These are phyloP conservation scores for Heloderma charlesbogerti DNA, from an alignment of 2,113 vertebrate species.

Conservation along the genomic window DNA sequence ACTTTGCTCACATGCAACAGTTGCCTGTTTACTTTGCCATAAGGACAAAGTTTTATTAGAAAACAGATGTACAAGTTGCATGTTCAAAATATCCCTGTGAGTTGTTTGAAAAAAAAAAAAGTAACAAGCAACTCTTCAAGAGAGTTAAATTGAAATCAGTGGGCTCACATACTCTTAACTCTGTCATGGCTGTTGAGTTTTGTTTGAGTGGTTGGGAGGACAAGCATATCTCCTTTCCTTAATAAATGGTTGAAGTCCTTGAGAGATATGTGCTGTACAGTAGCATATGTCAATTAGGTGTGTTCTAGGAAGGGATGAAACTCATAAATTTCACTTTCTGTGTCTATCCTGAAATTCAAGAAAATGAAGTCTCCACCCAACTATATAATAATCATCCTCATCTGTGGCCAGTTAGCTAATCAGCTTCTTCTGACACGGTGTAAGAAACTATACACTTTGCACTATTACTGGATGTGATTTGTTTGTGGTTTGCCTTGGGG, in stretches of 20 bases:
- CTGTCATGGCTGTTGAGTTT: neutral
- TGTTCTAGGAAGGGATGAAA: neutral
- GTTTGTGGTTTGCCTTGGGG: neutral
- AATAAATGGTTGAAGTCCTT: neutral
- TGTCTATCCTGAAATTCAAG: constrained; percentile 4
- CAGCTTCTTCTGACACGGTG: neutral
- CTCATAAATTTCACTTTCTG: neutral
- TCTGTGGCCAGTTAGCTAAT: neutral
- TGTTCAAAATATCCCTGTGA: neutral
- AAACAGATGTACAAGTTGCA: neutral
- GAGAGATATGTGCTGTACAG: neutral
- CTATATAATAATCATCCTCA: too few species aligned
- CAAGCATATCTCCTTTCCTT: neutral
- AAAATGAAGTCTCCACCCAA: neutral
- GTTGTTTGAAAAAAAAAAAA: too few species aligned
- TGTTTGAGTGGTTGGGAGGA: neutral
- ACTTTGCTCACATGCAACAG: constrained; percentile 30
- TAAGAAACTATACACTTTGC: neutral
- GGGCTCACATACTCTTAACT: neutral
- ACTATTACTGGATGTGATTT: neutral
- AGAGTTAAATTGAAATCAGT: neutral
- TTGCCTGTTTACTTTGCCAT: neutral
- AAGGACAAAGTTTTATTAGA: neutral
- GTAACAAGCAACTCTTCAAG: too few species aligned
- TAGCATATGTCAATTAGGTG: too few species aligned